phyloP scores from a whole-genome alignment of 1,140 invertebrate genomes.

The Platyscapa corneri region DNA sequence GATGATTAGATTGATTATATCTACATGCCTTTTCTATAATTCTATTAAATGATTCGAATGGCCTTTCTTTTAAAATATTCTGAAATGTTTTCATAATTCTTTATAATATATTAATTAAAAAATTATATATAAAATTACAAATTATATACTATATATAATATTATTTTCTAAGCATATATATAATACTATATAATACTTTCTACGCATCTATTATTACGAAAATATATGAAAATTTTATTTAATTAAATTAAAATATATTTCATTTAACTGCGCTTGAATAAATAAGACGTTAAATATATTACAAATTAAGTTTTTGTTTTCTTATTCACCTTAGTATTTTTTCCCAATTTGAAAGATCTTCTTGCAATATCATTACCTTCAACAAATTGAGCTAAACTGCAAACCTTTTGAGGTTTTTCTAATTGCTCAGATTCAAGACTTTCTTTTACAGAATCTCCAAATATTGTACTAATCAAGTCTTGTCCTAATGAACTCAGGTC shows the following conservation, averaged over 20 bases:
- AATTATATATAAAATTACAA: too few relatives aligned
- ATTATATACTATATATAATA: too few relatives aligned
- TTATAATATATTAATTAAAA: too few relatives aligned
- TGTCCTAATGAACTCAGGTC: constrained; percentile 84
- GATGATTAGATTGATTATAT: background rate
- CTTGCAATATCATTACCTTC: constrained; percentile 87
- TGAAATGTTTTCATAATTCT: constrained; percentile 29
- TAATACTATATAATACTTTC: too few relatives aligned
- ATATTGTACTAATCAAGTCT: constrained; percentile 77
- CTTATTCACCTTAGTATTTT: constrained; percentile 51
- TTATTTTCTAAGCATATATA: too few relatives aligned
- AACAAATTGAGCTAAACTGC: constrained; percentile 84
- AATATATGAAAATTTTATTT: too few relatives aligned
- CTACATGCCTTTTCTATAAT: constrained; percentile 14
- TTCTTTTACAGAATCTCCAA: constrained; percentile 72
- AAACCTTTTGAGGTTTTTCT: constrained; percentile 77
- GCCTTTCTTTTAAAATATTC: constrained; percentile 34
- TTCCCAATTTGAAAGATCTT: constrained; percentile 80
- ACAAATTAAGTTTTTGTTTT: constrained; percentile 45
- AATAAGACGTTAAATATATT: too few relatives aligned
- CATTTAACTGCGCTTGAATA: too few relatives aligned
- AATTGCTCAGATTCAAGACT: constrained; percentile 63
- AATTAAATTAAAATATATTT: too few relatives aligned
- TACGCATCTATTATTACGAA: too few relatives aligned
- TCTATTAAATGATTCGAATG: constrained; percentile 21